Conservation (phyloP, 92 coral and sea anemone genomes). For the Siderastrea radians region DNA sequence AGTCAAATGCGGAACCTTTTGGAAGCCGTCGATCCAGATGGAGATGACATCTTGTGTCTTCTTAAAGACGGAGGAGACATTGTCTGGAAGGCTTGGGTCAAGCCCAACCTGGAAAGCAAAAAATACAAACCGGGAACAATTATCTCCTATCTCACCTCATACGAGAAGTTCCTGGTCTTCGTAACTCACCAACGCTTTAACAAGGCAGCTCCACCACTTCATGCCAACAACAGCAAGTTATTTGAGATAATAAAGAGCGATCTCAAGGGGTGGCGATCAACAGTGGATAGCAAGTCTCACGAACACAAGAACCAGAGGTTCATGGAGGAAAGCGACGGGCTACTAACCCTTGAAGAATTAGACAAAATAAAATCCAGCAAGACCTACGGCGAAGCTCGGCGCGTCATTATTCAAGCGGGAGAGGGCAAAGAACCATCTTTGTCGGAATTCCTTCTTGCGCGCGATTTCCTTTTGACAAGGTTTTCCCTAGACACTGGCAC, state of each 20-base stretch:
- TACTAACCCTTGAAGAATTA: not conserved
- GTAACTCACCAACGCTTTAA: not conserved
- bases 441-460: not conserved
- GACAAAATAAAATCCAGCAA: not conserved
- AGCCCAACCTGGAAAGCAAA: not conserved
- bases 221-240: not conserved
- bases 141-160: not conserved
- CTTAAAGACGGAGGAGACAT: not conserved
- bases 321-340: not conserved
- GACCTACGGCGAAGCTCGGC: not conserved
- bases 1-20: not conserved
- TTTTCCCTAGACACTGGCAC: not conserved
- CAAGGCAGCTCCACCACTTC: not conserved
- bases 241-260: not conserved
- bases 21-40: not conserved
- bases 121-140: not conserved
- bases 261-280: not conserved
- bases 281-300: not conserved
- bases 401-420: not conserved
- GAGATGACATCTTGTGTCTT: not conserved
- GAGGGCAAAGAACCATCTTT: not conserved
- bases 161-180: not conserved
- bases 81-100: not conserved
- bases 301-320: not conserved
- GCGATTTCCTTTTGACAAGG: not conserved